Percentiles rank a stretch among this genome's conserved stretches.
Conservation (phyloP, 2,113 vertebrate species). For the Bungarus multicinctus region DNA sequence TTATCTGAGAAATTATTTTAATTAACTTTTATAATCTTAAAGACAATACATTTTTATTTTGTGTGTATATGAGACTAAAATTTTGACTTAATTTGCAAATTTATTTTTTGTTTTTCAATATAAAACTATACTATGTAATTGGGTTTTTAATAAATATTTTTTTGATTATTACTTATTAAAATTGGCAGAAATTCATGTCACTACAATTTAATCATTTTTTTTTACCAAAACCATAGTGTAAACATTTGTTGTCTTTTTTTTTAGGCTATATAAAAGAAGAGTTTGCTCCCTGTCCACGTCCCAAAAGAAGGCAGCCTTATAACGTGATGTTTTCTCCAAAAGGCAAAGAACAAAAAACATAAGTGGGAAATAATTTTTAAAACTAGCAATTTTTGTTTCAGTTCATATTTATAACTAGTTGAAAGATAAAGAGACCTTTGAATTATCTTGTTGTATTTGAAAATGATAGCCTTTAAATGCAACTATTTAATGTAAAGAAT, state of each 20-base stretch:
- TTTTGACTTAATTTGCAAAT: background rate
- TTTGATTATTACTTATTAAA: background rate
- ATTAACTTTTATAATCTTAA: background rate
- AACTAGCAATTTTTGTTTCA: slow-evolving; percentile 9
- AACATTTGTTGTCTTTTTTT: slow-evolving; percentile 15
- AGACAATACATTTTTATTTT: background rate
- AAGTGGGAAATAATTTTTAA: slow-evolving; percentile 32
- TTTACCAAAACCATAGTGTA: background rate
- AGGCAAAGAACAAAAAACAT: slow-evolving; percentile 75
- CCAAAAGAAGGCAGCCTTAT: slow-evolving; percentile 85
- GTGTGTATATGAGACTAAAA: background rate
- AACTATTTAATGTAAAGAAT: slow-evolving; percentile 65
- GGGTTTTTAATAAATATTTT: background rate
- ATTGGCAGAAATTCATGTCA: background rate
- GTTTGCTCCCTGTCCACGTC: slow-evolving; percentile 75
- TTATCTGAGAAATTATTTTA: background rate
- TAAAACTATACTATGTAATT: background rate
- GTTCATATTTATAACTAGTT: slow-evolving; percentile 74
- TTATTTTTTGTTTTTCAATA: background rate
- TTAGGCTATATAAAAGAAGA: slow-evolving; percentile 94
- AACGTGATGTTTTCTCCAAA: slow-evolving; percentile 87
- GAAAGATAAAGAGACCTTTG: slow-evolving; percentile 47
- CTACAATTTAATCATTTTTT: background rate
- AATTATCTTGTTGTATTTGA: slow-evolving; percentile 51
- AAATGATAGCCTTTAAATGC: slow-evolving; percentile 35